These are phyloP conservation scores for Parnassius apollo DNA, from an alignment of 2,888 invertebrate genomes.

Conservation along the genomic window DNA sequence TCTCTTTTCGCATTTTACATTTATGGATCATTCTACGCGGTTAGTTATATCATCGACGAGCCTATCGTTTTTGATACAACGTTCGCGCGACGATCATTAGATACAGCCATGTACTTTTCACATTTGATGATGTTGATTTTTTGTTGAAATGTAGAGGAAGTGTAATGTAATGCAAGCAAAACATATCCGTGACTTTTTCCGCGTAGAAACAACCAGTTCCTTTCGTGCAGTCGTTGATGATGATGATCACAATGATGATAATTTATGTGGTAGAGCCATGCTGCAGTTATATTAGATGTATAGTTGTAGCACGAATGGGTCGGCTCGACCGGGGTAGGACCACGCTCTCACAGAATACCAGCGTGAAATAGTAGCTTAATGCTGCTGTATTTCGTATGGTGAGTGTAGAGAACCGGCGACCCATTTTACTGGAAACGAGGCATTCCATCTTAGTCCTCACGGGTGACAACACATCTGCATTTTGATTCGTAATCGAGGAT, in stretches of 20 bases:
- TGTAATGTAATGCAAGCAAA: conserved; percentile 20
- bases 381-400: no score
- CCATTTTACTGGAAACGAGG: no score
- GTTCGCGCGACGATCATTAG: conserved; percentile 24
- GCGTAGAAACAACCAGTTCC: not conserved
- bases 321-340: no score
- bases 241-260: not conserved
- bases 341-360: no score
- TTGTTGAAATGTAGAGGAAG: conserved; percentile 11
- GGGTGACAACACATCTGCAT: no score
- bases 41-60: conserved; percentile 16
- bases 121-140: conserved; percentile 11
- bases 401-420: no score
- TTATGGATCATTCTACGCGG: conserved; percentile 5
- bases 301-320: no score
- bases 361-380: no score
- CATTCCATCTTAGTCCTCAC: no score
- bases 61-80: conserved; percentile 12
- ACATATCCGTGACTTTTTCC: conserved; percentile 13
- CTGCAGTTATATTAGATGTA: no score
- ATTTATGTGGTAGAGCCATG: no score
- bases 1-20: not conserved
- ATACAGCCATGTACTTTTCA: conserved; percentile 10
- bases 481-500: no score
- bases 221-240: not conserved